These are phyloP conservation scores for Chaetops frenatus DNA, from an alignment of 2,113 vertebrate genomes.

Conservation along the genomic window DNA sequence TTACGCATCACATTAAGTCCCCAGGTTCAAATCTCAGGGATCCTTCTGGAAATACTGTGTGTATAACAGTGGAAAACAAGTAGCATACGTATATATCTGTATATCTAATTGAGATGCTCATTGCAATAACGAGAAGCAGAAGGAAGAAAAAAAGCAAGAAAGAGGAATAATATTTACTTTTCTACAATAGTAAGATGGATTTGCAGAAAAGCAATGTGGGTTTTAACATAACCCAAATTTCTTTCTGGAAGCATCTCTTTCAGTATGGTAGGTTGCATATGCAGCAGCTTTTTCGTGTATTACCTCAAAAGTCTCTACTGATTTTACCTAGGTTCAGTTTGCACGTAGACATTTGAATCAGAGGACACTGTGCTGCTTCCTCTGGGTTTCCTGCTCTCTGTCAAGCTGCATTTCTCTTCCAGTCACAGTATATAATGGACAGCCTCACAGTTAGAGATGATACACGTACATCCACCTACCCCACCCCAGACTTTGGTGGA, in stretches of 20 bases:
- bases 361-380: not conserved
- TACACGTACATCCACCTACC: rapidly evolving
- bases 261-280: not conserved
- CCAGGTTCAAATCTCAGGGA: not conserved
- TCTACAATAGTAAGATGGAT: not conserved
- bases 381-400: not conserved
- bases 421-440: not conserved
- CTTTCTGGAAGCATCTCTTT: not conserved
- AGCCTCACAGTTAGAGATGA: not conserved
- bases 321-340: not conserved
- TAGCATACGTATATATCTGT: not conserved
- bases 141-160: not conserved
- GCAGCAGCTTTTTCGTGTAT: not conserved
- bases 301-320: not conserved
- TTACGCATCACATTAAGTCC: not conserved
- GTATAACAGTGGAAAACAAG: not conserved
- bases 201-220: not conserved
- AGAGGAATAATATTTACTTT: not conserved
- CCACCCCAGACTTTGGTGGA: not conserved
- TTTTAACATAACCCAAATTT: not conserved
- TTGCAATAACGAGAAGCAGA: not conserved
- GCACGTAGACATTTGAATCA: not conserved
- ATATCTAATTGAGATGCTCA: not conserved
- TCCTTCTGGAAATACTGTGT: not conserved
- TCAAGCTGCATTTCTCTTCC: not conserved